Evolutionary conservation across 2,113 vertebrate species (phyloP).

Genomic region (Calypte anna): DNA sequence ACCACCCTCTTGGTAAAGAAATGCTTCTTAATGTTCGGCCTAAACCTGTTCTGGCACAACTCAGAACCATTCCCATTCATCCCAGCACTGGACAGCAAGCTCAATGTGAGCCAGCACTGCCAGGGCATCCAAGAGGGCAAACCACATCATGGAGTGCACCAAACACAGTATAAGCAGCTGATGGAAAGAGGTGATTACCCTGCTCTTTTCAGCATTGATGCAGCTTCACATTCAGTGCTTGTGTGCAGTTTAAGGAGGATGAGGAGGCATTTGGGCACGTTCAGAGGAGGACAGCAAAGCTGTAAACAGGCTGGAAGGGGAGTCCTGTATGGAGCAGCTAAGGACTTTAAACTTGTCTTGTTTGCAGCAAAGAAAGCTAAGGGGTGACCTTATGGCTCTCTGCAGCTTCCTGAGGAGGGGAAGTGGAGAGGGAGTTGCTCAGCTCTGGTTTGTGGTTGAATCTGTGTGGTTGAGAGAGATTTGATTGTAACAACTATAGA

Average conservation of each 20-base stretch:
- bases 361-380: not conserved
- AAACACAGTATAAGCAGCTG: not conserved
- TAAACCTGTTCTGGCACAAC: not conserved
- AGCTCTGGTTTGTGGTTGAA: not conserved
- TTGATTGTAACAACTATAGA: not conserved
- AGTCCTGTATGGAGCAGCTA: fast-evolving
- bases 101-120: not conserved
- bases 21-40: not conserved
- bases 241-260: too few relatives aligned
- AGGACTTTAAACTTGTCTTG: not conserved
- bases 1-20: not conserved
- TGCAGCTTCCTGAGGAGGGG: not conserved
- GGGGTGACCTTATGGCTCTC: not conserved
- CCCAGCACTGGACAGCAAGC: not conserved
- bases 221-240: not conserved
- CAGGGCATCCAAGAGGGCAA: not conserved
- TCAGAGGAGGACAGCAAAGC: not conserved
- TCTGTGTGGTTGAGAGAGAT: not conserved
- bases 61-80: not conserved
- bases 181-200: not conserved
- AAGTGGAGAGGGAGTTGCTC: not conserved
- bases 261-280: not conserved
- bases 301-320: not conserved
- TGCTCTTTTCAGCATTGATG: not conserved
- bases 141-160: not conserved